phyloP scores from a whole-genome alignment of 2,797 vertebrate genomes.

The Ciconia nigra region DNA sequence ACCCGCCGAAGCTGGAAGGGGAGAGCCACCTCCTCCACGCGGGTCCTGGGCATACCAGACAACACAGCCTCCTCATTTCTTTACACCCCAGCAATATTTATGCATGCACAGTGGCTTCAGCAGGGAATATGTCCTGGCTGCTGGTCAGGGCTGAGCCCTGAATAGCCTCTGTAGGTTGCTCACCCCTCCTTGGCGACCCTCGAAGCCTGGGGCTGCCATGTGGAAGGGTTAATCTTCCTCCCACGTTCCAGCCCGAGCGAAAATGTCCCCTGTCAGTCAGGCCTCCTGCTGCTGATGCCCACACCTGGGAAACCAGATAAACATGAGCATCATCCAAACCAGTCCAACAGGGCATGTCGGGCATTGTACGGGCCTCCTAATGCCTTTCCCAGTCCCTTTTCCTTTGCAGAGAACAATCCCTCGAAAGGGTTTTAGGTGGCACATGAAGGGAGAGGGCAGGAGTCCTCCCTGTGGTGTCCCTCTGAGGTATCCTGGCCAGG shows the following conservation, averaged over 20 bases:
- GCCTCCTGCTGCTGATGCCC: neutral
- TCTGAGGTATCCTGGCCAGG: neutral
- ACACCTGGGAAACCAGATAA: neutral
- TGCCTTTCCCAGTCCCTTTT: neutral
- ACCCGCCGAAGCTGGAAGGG: neutral
- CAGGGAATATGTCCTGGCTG: neutral
- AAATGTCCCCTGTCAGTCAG: neutral
- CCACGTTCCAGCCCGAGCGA: neutral
- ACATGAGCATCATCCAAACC: neutral
- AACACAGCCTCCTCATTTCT: neutral
- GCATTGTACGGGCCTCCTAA: neutral
- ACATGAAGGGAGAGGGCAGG: neutral
- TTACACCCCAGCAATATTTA: neutral
- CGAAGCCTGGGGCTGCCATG: neutral
- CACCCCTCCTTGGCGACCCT: too few species aligned
- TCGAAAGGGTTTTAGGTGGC: fast-evolving
- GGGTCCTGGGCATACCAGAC: neutral
- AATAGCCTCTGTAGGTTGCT: fast-evolving
- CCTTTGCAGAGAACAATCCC: neutral
- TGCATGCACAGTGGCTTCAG: fast-evolving
- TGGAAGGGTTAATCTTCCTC: neutral
- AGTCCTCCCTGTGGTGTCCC: neutral
- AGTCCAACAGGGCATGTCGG: neutral
- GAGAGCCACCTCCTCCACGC: neutral
- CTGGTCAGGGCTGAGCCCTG: neutral